These are phyloP conservation scores for Prunella strophiata DNA, from an alignment of 2,797 vertebrate species.

Conservation along the genomic window DNA sequence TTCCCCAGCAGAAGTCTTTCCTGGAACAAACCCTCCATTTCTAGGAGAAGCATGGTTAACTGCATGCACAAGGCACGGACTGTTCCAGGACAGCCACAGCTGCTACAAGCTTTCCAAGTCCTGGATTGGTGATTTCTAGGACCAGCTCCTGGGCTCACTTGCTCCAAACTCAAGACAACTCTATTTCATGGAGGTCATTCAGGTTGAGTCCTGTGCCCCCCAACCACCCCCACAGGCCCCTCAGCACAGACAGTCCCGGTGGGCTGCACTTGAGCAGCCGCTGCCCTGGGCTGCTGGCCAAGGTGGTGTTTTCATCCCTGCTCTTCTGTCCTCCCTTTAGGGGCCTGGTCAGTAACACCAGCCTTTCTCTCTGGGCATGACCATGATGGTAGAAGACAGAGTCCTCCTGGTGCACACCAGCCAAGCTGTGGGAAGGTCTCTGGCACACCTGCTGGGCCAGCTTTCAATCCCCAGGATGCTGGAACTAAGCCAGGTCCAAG, in stretches of 20 bases:
- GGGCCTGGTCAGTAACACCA: neutral
- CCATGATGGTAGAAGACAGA: neutral
- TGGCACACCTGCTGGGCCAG: neutral
- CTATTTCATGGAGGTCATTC: neutral
- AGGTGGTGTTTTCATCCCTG: neutral
- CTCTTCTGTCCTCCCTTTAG: neutral
- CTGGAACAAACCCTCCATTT: neutral
- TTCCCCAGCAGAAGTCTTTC: neutral
- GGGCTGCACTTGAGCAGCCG: neutral
- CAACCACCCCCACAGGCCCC: no score
- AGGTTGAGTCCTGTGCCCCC: no score
- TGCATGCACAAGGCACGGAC: no score
- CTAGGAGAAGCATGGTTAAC: neutral
- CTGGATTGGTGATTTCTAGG: neutral
- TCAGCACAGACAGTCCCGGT: neutral
- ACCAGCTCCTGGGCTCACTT: neutral
- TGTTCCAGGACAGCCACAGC: neutral
- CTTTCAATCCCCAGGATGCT: neutral
- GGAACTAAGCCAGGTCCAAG: neutral
- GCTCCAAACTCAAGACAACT: no score
- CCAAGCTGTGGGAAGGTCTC: neutral
- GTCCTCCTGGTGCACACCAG: neutral
- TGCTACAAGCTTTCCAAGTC: neutral
- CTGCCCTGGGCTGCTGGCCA: neutral
- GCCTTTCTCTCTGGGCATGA: neutral